Percentiles rank a stretch among this genome's conserved stretches.
These are phyloP conservation scores for Bradypodion ventrale DNA, from an alignment of 2,797 vertebrate species.

Conservation along the genomic window DNA sequence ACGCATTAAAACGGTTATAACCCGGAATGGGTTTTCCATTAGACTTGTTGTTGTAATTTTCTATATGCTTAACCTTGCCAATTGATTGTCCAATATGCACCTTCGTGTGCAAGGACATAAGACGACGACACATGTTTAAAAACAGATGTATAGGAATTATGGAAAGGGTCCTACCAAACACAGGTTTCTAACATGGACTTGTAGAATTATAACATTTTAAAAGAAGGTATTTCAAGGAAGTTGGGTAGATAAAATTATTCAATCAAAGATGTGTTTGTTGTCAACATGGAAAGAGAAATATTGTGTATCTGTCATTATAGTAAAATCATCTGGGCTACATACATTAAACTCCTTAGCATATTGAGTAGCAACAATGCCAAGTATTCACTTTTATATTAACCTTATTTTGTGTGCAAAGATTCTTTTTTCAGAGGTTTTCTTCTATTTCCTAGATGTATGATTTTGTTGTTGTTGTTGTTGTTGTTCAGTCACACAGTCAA, in stretches of 20 bases:
- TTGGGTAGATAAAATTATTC: neutral
- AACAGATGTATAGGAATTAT: neutral
- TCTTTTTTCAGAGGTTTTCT: neutral
- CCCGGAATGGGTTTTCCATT: too few species aligned
- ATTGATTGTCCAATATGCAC: too few species aligned
- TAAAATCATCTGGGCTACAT: neutral
- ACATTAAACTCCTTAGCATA: neutral
- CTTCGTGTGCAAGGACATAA: too few species aligned
- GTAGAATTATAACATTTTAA: neutral
- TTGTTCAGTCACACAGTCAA: too few species aligned
- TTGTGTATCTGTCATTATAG: neutral
- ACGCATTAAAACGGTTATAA: too few species aligned
- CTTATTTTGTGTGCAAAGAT: neutral
- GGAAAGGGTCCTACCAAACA: neutral
- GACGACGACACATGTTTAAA: neutral
- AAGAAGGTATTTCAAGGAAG: neutral
- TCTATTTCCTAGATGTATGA: neutral
- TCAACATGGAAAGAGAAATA: neutral
- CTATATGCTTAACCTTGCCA: too few species aligned
- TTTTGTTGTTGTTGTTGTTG: too few species aligned
- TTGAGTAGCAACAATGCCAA: neutral
- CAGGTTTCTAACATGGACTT: neutral
- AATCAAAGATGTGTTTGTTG: neutral
- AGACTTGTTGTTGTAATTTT: too few species aligned
- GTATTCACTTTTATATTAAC: neutral